phyloP scores from a whole-genome alignment of 1,140 invertebrate genomes.

The Saxidomus purpurata region DNA sequence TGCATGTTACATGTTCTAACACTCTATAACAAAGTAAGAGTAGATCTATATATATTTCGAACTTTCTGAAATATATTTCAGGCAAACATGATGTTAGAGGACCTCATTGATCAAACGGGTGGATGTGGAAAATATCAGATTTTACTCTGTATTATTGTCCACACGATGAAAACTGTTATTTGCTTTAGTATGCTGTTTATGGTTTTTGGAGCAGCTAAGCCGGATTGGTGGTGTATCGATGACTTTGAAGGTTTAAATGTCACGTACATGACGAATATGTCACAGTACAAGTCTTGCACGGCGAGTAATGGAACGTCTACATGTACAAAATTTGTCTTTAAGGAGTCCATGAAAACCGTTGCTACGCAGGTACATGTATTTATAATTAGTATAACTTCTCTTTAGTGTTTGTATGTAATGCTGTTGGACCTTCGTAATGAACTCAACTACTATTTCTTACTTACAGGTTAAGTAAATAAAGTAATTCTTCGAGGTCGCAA shows the following conservation, averaged over 20 bases:
- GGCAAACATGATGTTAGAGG: not conserved
- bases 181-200: slow-evolving; percentile 42
- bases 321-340: slow-evolving; percentile 6
- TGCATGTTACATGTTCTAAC: too few species aligned
- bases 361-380: slow-evolving; percentile 25
- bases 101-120: slow-evolving; percentile 7
- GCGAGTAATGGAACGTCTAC: not conserved
- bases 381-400: too few species aligned
- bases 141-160: not conserved
- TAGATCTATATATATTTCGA: too few species aligned
- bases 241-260: not conserved
- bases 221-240: slow-evolving; percentile 47
- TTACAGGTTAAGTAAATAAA: too few species aligned
- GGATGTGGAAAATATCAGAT: slow-evolving; percentile 49
- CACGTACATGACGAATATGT: not conserved
- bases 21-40: too few species aligned
- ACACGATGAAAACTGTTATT: slow-evolving; percentile 13
- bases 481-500: too few species aligned
- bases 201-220: slow-evolving; percentile 18
- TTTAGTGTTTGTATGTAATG: too few species aligned
- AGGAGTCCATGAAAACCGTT: slow-evolving; percentile 17
- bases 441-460: too few species aligned
- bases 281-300: slow-evolving; percentile 23
- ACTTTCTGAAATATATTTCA: too few species aligned
- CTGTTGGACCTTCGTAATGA: too few species aligned